These are phyloP conservation scores for Macaca mulatta DNA, from an alignment of 2,113 vertebrate species.

Conservation along the genomic window DNA sequence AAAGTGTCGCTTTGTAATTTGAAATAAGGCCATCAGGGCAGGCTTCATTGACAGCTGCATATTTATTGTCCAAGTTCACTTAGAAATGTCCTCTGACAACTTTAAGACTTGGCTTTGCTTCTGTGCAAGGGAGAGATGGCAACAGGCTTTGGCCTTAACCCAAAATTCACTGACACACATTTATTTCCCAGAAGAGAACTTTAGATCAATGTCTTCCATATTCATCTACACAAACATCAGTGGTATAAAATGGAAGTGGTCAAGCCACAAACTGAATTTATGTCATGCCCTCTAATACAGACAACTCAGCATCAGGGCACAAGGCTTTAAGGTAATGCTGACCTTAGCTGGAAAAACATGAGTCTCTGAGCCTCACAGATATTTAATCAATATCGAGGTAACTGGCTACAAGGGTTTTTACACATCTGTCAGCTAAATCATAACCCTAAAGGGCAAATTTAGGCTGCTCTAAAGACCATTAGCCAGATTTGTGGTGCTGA, in stretches of 20 bases:
- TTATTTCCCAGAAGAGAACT: constrained; percentile 49
- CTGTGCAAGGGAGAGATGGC: neutral
- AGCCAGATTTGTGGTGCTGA: constrained; percentile 63
- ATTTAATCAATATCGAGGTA: constrained; percentile 58
- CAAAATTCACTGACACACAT: constrained; percentile 22
- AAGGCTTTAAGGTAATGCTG: constrained; percentile 52
- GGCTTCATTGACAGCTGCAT: neutral
- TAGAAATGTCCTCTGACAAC: neutral
- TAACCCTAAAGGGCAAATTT: constrained; percentile 44
- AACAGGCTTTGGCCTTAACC: constrained; percentile 23
- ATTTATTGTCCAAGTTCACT: constrained; percentile 11
- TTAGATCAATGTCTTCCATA: constrained; percentile 65
- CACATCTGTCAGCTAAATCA: constrained; percentile 66
- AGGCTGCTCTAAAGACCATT: constrained; percentile 14
- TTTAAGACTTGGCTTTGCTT: constrained; percentile 13
- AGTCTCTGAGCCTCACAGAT: constrained; percentile 7
- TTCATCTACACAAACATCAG: constrained; percentile 41
- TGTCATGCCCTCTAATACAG: neutral
- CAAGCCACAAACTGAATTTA: constrained; percentile 36
- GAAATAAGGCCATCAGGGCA: neutral
- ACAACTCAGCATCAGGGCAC: neutral
- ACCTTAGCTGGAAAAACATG: constrained; percentile 50
- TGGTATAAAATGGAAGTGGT: neutral
- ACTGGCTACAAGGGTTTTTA: constrained; percentile 36
- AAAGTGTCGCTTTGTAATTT: neutral